Conservation (phyloP, 2,888 invertebrate species). For the Tetranychus truncatus region DNA sequence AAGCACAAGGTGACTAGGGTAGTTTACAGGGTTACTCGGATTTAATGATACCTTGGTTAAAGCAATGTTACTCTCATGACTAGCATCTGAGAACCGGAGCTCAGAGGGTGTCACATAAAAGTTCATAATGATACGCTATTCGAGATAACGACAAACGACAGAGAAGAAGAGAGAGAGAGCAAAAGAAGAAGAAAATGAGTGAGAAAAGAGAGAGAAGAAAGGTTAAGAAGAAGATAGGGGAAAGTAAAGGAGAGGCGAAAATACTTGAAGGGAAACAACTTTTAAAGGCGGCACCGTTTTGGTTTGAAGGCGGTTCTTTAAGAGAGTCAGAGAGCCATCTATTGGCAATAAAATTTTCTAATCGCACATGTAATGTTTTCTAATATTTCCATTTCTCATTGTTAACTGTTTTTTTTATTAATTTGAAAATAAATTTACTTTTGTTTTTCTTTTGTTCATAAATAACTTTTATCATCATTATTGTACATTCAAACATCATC, state of each 20-base stretch:
- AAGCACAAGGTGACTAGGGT: conserved; percentile 1
- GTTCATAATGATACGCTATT: background rate
- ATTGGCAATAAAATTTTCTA: no score
- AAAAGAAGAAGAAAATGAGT: conserved; percentile 3
- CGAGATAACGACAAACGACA: conserved; percentile 7
- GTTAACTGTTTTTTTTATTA: no score
- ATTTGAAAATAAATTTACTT: no score
- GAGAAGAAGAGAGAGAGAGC: conserved; percentile 9
- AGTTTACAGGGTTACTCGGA: conserved; percentile 1
- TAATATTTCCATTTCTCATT: no score
- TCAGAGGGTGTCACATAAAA: conserved; percentile 1
- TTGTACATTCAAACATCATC: no score
- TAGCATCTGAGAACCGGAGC: conserved; percentile 1
- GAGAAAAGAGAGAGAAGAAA: conserved; percentile 12
- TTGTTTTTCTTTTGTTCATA: no score
- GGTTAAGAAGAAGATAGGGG: conserved; percentile 8
- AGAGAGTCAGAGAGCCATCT: no score
- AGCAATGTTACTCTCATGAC: background rate
- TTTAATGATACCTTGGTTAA: background rate
- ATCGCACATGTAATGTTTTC: no score
- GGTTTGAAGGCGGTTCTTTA: no score
- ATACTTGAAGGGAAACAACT: background rate
- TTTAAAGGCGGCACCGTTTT: no score
- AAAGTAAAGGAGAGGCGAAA: conserved; percentile 5
- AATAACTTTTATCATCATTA: no score